Base-by-base conservation (phyloP, 2,113 vertebrate species). In the Formicarius rufipectus region DNA sequence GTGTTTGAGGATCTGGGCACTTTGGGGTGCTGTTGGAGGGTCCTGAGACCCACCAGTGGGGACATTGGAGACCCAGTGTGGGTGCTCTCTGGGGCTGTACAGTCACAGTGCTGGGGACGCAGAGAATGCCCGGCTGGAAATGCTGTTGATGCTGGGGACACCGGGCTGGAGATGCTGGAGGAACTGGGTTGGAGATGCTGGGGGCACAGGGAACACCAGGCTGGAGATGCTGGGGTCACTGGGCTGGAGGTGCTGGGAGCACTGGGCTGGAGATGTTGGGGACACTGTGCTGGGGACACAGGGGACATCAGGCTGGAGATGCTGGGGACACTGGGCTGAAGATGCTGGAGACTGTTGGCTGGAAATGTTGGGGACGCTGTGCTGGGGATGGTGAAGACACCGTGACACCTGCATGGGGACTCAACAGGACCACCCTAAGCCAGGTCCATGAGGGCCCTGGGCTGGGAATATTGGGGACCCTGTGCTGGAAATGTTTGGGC, bases 401-500 rank as follows among this genome's bases (percentile, higher is more conserved):
- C 21, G 45, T 31, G 33, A 23, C 53, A 39, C 27, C 21, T 12
- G 2, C 5, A 6, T 3, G 7, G 16, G 55, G 31, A 24, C 9
- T 10, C 37, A 37, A 4, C 4, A 18, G 6, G 40, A 12, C 20
- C 10, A 6, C 16, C 5, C 1, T 16, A 16, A n/a, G 21, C 13
- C 31, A 39, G 10, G 23, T 11, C 24, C 35, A 3, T 8, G 5
- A 47, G 56, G 20, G 15, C 9, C 11, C 15, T 44, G 45, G 8
- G 3, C 85, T 76, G 37, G 39, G 14, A 7, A n/a, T 24, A 23
- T 4, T 2, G 13, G 35, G 27, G 8, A n/a, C 4, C 4, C 30
- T 7, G 2, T 2, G 11, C 11, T 62, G 55, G 42, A 24, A 14
- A 8, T 15, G 2, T 0, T 42, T 10, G 14, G 17, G 20, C 24